Percentiles rank a stretch among this genome's conserved stretches.
phyloP scores from a whole-genome alignment of 2,888 invertebrate genomes.

The Epicampocera succincta region DNA sequence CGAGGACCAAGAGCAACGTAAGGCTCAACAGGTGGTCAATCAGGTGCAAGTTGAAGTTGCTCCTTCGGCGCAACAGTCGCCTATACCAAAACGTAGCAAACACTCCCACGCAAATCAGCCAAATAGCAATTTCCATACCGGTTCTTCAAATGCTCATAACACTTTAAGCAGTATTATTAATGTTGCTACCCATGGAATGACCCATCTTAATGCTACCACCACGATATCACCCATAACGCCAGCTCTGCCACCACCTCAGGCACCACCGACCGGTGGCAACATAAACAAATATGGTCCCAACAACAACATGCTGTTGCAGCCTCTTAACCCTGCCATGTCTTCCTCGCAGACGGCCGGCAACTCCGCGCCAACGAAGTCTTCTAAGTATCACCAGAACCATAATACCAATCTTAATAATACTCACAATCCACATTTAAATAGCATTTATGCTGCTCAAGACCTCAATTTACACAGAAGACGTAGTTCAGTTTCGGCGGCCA shows the following conservation, averaged over 20 bases:
- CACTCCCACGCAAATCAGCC: conserved; percentile 67
- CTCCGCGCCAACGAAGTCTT: conserved; percentile 55
- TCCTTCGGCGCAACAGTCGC: conserved; percentile 58
- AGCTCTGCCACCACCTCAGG: conserved; percentile 73
- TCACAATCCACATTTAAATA: conserved; percentile 60
- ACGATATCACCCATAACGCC: conserved; percentile 81
- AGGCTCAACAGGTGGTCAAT: conserved; percentile 76
- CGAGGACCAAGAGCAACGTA: conserved; percentile 87
- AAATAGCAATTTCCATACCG: conserved; percentile 33
- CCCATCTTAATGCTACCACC: conserved; percentile 81
- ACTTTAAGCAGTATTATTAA: conserved; percentile 79
- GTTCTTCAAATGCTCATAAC: conserved; percentile 74
- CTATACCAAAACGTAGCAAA: conserved; percentile 75
- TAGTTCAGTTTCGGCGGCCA: conserved; percentile 75
- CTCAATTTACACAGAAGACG: conserved; percentile 73
- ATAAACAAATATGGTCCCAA: conserved; percentile 60
- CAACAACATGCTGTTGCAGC: conserved; percentile 62
- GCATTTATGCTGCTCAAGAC: conserved; percentile 43
- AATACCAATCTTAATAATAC: conserved; percentile 40
- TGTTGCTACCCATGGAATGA: conserved; percentile 80
- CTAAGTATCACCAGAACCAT: conserved; percentile 67
- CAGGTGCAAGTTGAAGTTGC: conserved; percentile 71
- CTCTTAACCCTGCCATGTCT: conserved; percentile 61
- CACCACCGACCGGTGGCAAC: conserved; percentile 57
- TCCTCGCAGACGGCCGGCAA: conserved; percentile 55